Conservation (phyloP, 2,888 invertebrate genomes). For the Amphipoea lucens region DNA sequence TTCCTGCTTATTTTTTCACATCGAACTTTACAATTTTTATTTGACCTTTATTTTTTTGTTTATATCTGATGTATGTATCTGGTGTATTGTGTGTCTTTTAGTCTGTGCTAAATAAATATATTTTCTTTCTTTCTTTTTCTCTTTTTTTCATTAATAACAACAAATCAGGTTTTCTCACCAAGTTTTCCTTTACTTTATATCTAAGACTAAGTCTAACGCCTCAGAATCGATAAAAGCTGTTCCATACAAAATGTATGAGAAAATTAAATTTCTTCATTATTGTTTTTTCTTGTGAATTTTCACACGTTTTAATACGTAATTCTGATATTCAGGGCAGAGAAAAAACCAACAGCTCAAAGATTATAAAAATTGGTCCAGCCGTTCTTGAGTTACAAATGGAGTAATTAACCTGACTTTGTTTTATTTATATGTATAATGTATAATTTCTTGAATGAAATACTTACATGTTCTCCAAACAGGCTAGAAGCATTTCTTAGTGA, state of each 20-base stretch:
- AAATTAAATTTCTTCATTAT: neutral
- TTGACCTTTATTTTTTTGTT: too few species aligned
- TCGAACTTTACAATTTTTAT: too few species aligned
- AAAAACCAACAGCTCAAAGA: neutral
- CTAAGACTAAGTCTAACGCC: too few species aligned
- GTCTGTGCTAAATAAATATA: too few species aligned
- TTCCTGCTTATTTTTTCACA: too few species aligned
- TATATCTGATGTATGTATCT: too few species aligned
- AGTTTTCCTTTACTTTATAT: neutral
- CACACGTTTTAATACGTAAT: neutral
- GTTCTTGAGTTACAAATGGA: too few species aligned
- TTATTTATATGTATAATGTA: neutral
- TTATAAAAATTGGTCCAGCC: too few species aligned
- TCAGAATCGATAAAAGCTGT: too few species aligned
- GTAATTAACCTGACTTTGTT: neutral
- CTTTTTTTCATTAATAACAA: neutral
- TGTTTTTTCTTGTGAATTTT: neutral
- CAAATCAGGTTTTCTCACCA: neutral
- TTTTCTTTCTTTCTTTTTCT: too few species aligned
- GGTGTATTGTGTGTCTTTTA: too few species aligned
- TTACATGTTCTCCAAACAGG: slow-evolving; percentile 77
- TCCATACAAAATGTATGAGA: neutral
- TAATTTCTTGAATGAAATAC: slow-evolving; percentile 33
- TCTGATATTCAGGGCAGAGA: neutral
- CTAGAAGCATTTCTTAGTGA: slow-evolving; percentile 69